phyloP scores from a whole-genome alignment of 1,140 invertebrate genomes.

The Bombus vancouverensis region DNA sequence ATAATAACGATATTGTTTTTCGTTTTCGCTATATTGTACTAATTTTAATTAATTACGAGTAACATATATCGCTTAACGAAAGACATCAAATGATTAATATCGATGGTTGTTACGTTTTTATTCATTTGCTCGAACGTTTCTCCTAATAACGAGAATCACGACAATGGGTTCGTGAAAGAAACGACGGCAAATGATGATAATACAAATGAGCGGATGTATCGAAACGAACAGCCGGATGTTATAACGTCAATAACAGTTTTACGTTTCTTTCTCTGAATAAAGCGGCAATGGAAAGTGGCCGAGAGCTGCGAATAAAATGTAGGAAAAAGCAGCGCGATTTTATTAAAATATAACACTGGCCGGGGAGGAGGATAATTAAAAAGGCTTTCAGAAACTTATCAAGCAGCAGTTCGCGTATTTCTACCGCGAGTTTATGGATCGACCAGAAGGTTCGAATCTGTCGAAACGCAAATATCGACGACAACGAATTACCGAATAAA shows the following conservation, averaged over 20 bases:
- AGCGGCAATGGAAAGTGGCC: background rate
- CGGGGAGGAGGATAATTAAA: background rate
- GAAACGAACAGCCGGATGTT: background rate
- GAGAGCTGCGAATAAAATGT: background rate
- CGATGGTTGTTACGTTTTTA: background rate
- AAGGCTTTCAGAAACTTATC: background rate
- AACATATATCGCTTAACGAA: background rate
- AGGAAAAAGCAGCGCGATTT: background rate
- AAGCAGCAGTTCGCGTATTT: background rate
- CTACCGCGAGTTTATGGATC: background rate
- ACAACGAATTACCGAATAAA: background rate
- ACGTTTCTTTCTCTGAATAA: background rate
- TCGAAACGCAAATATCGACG: background rate
- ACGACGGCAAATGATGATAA: background rate
- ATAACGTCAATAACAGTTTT: background rate
- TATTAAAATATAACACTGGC: background rate
- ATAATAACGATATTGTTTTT: background rate
- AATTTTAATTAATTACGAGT: background rate
- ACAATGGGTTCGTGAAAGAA: background rate
- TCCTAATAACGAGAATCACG: background rate
- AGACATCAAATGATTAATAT: background rate
- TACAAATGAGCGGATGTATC: background rate
- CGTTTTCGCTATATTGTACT: background rate
- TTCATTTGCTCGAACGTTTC: background rate
- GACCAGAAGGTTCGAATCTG: background rate